Evolutionary conservation across 2,888 invertebrate species (phyloP).

Genomic region (Nomada lathburiana): DNA sequence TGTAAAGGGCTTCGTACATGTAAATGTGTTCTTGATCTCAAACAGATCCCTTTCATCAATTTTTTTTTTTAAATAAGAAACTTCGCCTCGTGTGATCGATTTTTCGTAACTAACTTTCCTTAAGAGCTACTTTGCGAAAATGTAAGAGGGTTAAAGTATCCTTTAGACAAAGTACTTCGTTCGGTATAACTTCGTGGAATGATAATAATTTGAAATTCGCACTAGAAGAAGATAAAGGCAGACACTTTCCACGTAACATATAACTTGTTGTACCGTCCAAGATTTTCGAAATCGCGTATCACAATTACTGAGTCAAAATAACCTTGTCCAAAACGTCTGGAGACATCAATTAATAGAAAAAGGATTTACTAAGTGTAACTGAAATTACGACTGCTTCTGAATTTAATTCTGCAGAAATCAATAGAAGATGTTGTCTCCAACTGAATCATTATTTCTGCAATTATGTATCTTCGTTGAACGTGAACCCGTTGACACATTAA

Average conservation of each 20-base stretch:
- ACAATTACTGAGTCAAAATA: no score
- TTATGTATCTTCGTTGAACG: no score
- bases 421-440: no score
- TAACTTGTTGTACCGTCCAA: neutral
- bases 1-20: neutral
- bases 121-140: neutral
- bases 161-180: neutral
- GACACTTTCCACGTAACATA: neutral
- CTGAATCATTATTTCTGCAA: no score
- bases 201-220: neutral
- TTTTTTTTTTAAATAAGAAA: neutral
- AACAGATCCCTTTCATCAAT: neutral
- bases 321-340: no score
- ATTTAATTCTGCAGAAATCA: no score
- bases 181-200: neutral
- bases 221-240: neutral
- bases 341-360: no score
- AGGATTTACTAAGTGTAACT: no score
- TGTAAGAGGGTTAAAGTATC: neutral
- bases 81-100: slow-evolving; percentile 9
- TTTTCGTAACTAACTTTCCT: slow-evolving; percentile 10
- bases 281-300: no score
- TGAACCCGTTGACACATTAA: no score
- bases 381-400: no score
- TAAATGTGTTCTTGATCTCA: neutral